Evolutionary conservation across 2,113 vertebrate genomes (phyloP).

Genomic region (Ptyas mucosa): DNA sequence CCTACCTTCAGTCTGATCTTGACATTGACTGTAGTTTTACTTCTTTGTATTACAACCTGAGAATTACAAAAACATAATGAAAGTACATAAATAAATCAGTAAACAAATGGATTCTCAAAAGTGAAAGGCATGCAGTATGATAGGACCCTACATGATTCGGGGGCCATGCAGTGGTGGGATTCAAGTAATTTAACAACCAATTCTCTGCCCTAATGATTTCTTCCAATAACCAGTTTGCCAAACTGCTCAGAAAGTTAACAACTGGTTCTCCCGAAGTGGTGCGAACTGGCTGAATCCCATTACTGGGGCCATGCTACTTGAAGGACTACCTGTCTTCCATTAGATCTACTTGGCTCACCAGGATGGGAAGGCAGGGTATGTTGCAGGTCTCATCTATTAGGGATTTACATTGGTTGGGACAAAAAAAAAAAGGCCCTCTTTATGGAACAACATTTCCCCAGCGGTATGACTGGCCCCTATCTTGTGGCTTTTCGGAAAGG

Average conservation of each 20-base stretch:
- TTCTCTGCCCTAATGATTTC: too few relatives aligned
- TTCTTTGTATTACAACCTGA: too few relatives aligned
- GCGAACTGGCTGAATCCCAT: too few relatives aligned
- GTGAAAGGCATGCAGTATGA: background rate
- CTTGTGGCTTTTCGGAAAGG: too few relatives aligned
- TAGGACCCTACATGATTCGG: background rate
- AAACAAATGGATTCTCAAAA: background rate
- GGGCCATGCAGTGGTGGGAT: too few relatives aligned
- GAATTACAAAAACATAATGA: background rate
- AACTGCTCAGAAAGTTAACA: too few relatives aligned
- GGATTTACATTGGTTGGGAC: background rate
- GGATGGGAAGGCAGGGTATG: background rate
- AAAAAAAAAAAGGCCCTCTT: background rate
- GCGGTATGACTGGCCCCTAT: too few relatives aligned
- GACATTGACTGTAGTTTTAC: background rate
- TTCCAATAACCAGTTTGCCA: too few relatives aligned
- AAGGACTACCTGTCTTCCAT: background rate
- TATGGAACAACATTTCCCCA: too few relatives aligned
- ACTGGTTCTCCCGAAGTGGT: too few relatives aligned
- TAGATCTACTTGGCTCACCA: background rate
- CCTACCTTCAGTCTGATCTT: background rate
- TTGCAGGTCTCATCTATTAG: background rate
- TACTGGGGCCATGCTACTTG: background rate
- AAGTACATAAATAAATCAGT: background rate
- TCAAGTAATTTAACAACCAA: too few relatives aligned